A percentile compares a stretch with the other conserved stretches of the same genome.
Conservation (phyloP, 2,797 vertebrate species). For the Emys orbicularis region DNA sequence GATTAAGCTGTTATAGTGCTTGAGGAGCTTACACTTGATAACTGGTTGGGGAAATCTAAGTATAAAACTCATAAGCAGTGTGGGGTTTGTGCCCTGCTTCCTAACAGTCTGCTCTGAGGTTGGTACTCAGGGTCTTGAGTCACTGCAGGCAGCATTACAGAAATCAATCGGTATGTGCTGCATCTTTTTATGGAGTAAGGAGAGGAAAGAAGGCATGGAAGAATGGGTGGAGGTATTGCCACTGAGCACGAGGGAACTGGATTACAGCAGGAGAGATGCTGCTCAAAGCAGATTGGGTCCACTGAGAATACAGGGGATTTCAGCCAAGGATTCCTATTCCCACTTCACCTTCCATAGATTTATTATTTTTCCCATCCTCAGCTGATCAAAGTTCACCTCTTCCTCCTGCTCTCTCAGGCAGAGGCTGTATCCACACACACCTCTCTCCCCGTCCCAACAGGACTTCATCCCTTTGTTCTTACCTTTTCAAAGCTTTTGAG, state of each 20-base stretch:
- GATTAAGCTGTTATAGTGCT: neutral
- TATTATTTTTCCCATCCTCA: neutral
- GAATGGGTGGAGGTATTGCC: neutral
- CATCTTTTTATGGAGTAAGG: neutral
- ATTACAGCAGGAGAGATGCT: accelerated
- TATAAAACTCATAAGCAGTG: neutral
- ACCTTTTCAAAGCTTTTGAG: slow-evolving; percentile 96
- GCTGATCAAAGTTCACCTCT: neutral
- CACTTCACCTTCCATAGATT: neutral
- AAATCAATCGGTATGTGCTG: neutral
- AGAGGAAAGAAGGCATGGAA: neutral
- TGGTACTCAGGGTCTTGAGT: neutral
- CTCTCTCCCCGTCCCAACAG: accelerated
- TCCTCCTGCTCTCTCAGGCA: neutral
- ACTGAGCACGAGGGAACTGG: neutral
- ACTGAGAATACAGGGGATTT: neutral
- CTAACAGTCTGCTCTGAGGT: neutral
- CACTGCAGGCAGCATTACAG: neutral
- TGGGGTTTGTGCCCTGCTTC: neutral
- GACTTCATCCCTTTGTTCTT: neutral
- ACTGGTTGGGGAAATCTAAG: neutral
- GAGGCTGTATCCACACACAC: neutral
- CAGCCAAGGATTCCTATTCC: neutral
- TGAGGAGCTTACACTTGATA: neutral
- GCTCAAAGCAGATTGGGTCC: neutral